Evolutionary conservation across 1,140 invertebrate species (phyloP), one percentile per base, ranked within the genome.

Genomic region (Ceratosolen solmsi): DNA sequence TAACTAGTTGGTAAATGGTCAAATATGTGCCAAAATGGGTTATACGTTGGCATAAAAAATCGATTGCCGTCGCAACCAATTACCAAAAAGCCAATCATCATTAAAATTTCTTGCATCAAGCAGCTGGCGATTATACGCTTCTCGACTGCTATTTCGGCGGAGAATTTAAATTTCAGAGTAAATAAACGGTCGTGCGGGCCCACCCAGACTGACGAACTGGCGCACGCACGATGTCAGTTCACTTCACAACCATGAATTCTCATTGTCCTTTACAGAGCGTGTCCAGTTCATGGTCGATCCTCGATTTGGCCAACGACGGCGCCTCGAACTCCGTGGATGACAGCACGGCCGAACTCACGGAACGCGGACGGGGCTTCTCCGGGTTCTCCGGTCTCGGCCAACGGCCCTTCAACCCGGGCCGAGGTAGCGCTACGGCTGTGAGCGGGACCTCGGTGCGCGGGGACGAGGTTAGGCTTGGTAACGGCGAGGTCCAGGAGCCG

Each of bases 401-500:
- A 2, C 63, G 63, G 8, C 1, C 22, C 33, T 11, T 9, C 3
- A 38, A 5, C 17, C 33, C 9, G 17, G 22, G 17, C 2, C 63
- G 36, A 1, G 13, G 13, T 0, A 25, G 27, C 4, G 5, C 27
- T 0, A 15, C 33, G 11, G 1, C 63, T 0, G 30, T 36, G 11
- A 25, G 5, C 5, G 56, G 25, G 0, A 17, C 60, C 60, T 17
- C 30, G 13, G 15, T 17, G 9, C 25, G 60, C 1, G 60, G 1
- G 27, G 60, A 63, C 60, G 30, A 33, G 0, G 20, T 7, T 2
- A 20, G 20, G 20, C 22, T n/a, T 1, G 7, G 25, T 11, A 9
- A n/a, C 1, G 13, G 17, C 11, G 93, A 93, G 83, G 90, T 92
- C 7, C 89, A 90, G 0, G 93, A 93, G 71, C 93, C 92, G 0